phyloP scores from a whole-genome alignment of 2,888 invertebrate genomes.

The Papilio elwesi region DNA sequence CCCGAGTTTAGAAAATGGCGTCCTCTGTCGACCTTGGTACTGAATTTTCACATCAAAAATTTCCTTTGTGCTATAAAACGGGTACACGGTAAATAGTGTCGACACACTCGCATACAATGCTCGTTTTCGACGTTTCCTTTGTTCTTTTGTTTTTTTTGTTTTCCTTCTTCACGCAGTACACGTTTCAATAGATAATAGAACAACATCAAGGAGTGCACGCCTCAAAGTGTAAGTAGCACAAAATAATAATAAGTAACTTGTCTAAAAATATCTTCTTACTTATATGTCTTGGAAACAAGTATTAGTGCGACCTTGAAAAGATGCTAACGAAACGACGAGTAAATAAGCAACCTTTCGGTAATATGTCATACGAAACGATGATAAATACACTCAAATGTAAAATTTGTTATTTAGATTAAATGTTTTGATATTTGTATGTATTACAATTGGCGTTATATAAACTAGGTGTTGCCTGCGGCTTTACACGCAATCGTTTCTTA shows the following conservation, averaged over 20 bases:
- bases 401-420: too few species aligned
- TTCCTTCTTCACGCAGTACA: background rate
- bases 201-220: background rate
- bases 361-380: too few species aligned
- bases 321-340: background rate
- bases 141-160: constrained; percentile 7
- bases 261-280: background rate
- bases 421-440: too few species aligned
- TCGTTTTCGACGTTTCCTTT: background rate
- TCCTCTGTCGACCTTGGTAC: background rate
- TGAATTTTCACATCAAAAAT: background rate
- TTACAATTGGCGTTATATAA: too few species aligned
- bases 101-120: background rate
- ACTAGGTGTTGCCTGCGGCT: too few species aligned
- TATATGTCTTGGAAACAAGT: constrained; percentile 1
- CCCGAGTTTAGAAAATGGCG: background rate
- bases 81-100: background rate
- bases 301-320: constrained; percentile 1
- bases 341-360: background rate
- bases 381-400: too few species aligned
- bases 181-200: background rate
- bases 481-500: too few species aligned
- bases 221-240: background rate
- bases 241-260: too few species aligned
- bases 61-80: background rate